phyloP scores from a whole-genome alignment of 2,113 vertebrate genomes.

The Nipponia nippon region DNA sequence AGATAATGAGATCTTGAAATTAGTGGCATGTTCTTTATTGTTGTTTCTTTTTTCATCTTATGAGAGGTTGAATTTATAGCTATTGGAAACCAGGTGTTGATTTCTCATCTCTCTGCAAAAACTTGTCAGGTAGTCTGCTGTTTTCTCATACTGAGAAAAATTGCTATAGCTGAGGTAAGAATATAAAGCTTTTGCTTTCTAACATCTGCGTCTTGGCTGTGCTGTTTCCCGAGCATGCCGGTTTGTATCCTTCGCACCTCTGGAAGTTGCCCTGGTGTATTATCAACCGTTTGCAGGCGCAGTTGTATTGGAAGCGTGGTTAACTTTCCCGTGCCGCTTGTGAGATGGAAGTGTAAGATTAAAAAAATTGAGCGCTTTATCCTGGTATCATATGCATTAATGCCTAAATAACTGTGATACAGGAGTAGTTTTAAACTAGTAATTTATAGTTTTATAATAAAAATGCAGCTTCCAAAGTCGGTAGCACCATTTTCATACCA shows the following conservation, averaged over 20 bases:
- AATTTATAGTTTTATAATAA: background rate
- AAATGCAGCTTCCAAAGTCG: background rate
- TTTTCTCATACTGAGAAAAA: background rate
- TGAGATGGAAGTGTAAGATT: background rate
- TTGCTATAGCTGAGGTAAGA: background rate
- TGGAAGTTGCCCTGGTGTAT: background rate
- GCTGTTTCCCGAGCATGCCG: accelerated
- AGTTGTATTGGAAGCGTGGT: accelerated
- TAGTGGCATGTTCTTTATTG: background rate
- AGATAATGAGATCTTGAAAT: background rate
- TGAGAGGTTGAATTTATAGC: background rate
- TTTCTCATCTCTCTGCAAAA: background rate
- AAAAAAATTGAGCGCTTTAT: background rate
- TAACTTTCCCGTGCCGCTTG: accelerated
- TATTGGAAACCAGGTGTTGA: background rate
- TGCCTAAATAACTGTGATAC: background rate
- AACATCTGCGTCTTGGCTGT: background rate
- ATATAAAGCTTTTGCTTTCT: background rate
- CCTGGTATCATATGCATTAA: accelerated
- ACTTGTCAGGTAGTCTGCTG: background rate
- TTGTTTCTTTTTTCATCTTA: background rate
- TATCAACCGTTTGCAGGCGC: accelerated
- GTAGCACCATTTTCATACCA: accelerated
- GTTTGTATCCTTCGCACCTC: background rate
- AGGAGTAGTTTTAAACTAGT: background rate